A percentile compares a stretch with the other conserved stretches of the same genome.
These are phyloP conservation scores for Leptogaster cylindrica DNA, from an alignment of 2,888 invertebrate species.

Conservation along the genomic window DNA sequence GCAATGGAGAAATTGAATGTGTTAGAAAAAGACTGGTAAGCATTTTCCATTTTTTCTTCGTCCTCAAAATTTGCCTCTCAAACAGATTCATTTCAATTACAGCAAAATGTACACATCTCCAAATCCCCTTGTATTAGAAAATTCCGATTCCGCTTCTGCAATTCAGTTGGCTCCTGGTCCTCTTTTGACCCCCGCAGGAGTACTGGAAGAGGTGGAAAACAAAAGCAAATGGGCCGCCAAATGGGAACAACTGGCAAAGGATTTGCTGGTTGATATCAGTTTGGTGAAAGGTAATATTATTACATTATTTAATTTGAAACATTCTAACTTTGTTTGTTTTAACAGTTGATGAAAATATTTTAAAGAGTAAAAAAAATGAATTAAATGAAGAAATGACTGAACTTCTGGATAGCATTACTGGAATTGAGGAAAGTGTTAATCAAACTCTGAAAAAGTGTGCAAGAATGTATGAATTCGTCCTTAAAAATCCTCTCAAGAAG, in stretches of 20 bases:
- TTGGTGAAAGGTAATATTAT: slow-evolving; percentile 55
- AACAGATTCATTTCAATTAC: slow-evolving; percentile 48
- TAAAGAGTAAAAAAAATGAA: slow-evolving; percentile 52
- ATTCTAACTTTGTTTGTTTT: slow-evolving; percentile 44
- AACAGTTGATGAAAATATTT: slow-evolving; percentile 54
- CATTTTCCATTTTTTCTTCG: neutral
- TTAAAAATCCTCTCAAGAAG: slow-evolving; percentile 56
- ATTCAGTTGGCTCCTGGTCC: slow-evolving; percentile 57
- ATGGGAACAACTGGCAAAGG: slow-evolving; percentile 55
- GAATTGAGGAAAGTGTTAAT: slow-evolving; percentile 52
- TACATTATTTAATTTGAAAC: slow-evolving; percentile 29
- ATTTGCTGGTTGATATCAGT: slow-evolving; percentile 57
- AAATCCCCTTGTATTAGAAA: slow-evolving; percentile 58
- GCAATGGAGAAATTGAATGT: slow-evolving; percentile 55
- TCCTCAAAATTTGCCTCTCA: slow-evolving; percentile 16
- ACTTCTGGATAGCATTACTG: slow-evolving; percentile 56
- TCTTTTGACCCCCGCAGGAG: slow-evolving; percentile 57
- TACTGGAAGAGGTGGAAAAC: slow-evolving; percentile 57
- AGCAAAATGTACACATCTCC: slow-evolving; percentile 54
- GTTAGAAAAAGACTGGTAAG: slow-evolving; percentile 55
- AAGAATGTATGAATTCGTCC: slow-evolving; percentile 55
- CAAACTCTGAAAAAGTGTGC: slow-evolving; percentile 52
- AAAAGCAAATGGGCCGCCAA: slow-evolving; percentile 58
- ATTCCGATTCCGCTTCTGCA: slow-evolving; percentile 56
- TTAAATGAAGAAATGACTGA: slow-evolving; percentile 57